Evolutionary conservation across 2,113 vertebrate genomes (phyloP), one percentile per base, ranked within the genome.

Genomic region (Pollimyrus isidori): DNA sequence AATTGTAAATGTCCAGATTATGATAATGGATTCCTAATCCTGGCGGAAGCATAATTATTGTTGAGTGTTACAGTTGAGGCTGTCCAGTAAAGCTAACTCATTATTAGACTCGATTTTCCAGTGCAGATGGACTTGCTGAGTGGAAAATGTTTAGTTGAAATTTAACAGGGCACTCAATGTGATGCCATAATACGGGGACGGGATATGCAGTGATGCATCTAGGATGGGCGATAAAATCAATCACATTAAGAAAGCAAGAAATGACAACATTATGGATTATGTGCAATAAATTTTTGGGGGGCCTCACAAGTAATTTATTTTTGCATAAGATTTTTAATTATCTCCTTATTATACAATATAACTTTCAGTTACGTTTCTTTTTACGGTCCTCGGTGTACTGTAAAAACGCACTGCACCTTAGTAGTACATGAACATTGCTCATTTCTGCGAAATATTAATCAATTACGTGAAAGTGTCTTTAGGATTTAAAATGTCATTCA

Each of bases 1-100:
- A 99, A 99, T 99, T 99, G 98, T 98, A 97, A 99, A 99, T 98
- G 98, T 99, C 98, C 98, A 99, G 98, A 99, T 99, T 99, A 99
- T 99, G 98, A 99, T 99, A 99, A 99, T 99, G 98, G 97, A 95
- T 97, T 97, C 97, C 97, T 99, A 99, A 99, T 99, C 98, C 98
- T 98, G 97, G 95, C 96, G 95, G 96, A 96, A 97, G 98, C 98
- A 97, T 99, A 99, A 99, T 99, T 99, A 99, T 98, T 98, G 97
- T 98, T 96, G 97, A 98, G 97, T 97, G 97, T 98, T 99, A 97
- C 97, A 97, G 97, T 97, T 97, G 97, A 97, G 97, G 97, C 97
- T 97, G 98, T 97, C 98, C 98, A 99, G 97, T 98, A 97, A 97
- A 97, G 96, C 98, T 97, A 97, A 97, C 97, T 97, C 97, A 98